A percentile compares a stretch with the other conserved stretches of the same genome.
phyloP scores from a whole-genome alignment of 1,140 invertebrate genomes.

The Micrasema longulum region DNA sequence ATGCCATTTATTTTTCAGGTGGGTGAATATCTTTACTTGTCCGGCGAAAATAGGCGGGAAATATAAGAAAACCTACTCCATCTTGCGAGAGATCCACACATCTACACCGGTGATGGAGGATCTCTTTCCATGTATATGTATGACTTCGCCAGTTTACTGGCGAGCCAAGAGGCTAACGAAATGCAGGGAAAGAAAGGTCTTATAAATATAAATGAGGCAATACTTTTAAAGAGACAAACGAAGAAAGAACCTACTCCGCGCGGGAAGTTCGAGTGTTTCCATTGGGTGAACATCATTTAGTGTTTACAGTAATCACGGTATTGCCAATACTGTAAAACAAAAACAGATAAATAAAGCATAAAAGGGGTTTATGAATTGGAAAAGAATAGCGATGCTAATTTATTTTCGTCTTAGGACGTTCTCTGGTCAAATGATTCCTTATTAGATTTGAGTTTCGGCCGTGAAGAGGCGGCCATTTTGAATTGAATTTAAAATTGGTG shows the following conservation, averaged over 20 bases:
- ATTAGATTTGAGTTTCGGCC: no score
- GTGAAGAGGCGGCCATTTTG: no score
- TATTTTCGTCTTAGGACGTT: no score
- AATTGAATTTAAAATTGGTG: no score
- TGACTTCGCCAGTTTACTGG: slow-evolving; percentile 40
- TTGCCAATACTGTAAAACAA: slow-evolving; percentile 5
- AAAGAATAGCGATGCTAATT: no score
- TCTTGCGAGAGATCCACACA: slow-evolving; percentile 6
- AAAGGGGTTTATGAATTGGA: no score
- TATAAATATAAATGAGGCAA: slow-evolving; percentile 67
- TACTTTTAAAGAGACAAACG: slow-evolving; percentile 65
- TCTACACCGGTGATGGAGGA: neutral
- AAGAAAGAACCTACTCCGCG: slow-evolving; percentile 50
- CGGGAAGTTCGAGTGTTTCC: slow-evolving; percentile 2
- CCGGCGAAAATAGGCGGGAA: neutral
- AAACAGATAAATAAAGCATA: neutral
- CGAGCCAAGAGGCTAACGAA: slow-evolving; percentile 41
- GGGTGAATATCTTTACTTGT: slow-evolving; percentile 25
- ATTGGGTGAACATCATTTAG: slow-evolving; percentile 22
- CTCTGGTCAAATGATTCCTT: no score
- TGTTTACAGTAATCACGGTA: slow-evolving; percentile 10
- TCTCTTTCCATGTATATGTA: slow-evolving; percentile 44
- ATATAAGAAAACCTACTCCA: slow-evolving; percentile 10
- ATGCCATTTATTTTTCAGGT: slow-evolving; percentile 27
- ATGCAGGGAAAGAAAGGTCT: slow-evolving; percentile 55